These are phyloP conservation scores for Acholoe squamosa DNA, from an alignment of 2,888 invertebrate genomes.

Conservation along the genomic window DNA sequence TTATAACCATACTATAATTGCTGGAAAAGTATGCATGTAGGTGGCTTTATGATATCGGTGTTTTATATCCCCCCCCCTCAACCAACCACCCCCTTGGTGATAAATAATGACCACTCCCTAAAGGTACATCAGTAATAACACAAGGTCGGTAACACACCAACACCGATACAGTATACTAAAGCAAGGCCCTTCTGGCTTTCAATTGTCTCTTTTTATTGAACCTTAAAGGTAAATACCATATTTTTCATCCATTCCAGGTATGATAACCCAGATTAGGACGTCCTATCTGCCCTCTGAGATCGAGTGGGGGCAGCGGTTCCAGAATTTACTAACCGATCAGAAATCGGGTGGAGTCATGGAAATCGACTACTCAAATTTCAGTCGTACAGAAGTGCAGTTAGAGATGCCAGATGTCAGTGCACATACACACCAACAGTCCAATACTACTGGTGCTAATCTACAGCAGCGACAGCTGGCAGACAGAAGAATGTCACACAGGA, in stretches of 20 bases:
- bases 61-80: too few species aligned
- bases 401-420: conserved; percentile 6
- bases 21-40: too few species aligned
- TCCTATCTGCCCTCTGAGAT: conserved; percentile 71
- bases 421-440: neutral
- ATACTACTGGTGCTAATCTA: neutral
- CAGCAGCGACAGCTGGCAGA: neutral
- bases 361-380: conserved; percentile 45
- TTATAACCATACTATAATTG: too few species aligned
- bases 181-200: too few species aligned
- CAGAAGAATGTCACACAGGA: neutral
- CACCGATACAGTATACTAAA: too few species aligned
- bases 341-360: conserved; percentile 55
- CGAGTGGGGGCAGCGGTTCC: conserved; percentile 69
- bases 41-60: too few species aligned
- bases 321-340: conserved; percentile 65
- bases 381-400: neutral
- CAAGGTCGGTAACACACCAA: too few species aligned
- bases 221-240: neutral
- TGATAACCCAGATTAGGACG: conserved; percentile 69
- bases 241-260: conserved; percentile 49
- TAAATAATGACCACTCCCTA: too few species aligned
- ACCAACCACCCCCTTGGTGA: too few species aligned
- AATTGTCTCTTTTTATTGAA: too few species aligned
- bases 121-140: too few species aligned